Percentiles rank a stretch among this genome's conserved stretches.
phyloP scores from a whole-genome alignment of 2,888 invertebrate genomes.

The Drosophila dives region DNA sequence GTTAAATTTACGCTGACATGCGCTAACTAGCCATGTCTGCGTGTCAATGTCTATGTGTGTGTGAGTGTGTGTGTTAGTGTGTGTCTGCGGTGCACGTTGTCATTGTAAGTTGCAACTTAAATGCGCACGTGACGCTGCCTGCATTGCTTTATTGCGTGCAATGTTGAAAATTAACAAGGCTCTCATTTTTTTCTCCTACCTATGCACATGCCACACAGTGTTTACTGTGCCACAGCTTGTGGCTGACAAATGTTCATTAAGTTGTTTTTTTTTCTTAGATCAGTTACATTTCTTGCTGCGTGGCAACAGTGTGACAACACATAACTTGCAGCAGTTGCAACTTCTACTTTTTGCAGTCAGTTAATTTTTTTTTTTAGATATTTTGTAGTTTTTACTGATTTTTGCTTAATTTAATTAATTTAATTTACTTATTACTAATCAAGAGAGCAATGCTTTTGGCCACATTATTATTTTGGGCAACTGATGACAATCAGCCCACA shows the following conservation, averaged over 20 bases:
- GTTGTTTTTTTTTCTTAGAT: conserved; percentile 25
- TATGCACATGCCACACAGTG: background rate
- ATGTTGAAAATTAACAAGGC: conserved; percentile 71
- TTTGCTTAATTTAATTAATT: background rate
- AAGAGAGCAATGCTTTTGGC: background rate
- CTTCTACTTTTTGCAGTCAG: background rate
- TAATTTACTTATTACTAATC: background rate
- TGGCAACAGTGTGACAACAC: conserved; percentile 5
- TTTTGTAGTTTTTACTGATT: background rate
- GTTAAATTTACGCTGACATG: conserved; percentile 80
- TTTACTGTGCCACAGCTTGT: conserved; percentile 32
- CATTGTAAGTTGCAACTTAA: conserved; percentile 77
- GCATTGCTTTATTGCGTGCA: conserved; percentile 75
- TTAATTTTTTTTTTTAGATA: too few species aligned
- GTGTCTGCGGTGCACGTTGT: conserved; percentile 65
- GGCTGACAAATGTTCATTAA: conserved; percentile 34
- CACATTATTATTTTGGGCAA: conserved; percentile 7
- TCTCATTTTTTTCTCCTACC: conserved; percentile 19
- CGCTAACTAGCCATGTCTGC: conserved; percentile 68
- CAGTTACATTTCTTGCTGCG: background rate
- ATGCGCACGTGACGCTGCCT: conserved; percentile 70
- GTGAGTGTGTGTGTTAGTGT: conserved; percentile 26
- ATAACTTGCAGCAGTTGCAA: background rate
- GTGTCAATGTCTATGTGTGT: background rate
- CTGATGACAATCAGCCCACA: conserved; percentile 5